phyloP scores from a whole-genome alignment of 2,797 vertebrate species.

The Eidolon dupreanum region DNA sequence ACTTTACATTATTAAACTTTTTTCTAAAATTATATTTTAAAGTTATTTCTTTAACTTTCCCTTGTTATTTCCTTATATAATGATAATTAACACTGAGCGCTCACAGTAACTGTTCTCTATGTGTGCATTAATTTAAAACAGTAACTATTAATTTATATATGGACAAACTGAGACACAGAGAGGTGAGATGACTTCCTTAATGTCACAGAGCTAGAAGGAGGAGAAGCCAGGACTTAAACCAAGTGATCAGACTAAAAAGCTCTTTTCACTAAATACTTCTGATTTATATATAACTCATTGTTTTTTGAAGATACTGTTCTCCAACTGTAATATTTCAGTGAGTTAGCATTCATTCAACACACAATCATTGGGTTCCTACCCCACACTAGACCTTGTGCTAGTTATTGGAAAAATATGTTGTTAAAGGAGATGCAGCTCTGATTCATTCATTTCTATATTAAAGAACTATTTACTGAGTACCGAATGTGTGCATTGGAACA shows the following conservation, averaged over 20 bases:
- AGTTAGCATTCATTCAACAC: background rate
- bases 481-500: background rate
- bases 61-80: background rate
- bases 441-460: background rate
- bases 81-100: background rate
- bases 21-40: background rate
- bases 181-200: background rate
- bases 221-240: background rate
- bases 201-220: background rate
- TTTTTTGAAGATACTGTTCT: background rate
- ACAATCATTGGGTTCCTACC: background rate
- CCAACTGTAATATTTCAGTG: background rate
- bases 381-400: background rate
- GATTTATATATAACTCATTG: background rate
- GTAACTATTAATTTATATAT: background rate
- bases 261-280: background rate
- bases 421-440: background rate
- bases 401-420: background rate
- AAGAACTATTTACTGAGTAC: background rate
- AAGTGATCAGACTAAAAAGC: background rate
- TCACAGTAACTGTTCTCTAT: background rate
- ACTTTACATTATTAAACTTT: conserved; percentile 12
- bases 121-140: background rate
- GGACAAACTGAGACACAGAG: background rate
- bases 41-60: background rate